A percentile compares a stretch with the other conserved stretches of the same genome.
Evolutionary conservation across 2,888 invertebrate genomes (phyloP).

Genomic region (Himalopsyche anomala): DNA sequence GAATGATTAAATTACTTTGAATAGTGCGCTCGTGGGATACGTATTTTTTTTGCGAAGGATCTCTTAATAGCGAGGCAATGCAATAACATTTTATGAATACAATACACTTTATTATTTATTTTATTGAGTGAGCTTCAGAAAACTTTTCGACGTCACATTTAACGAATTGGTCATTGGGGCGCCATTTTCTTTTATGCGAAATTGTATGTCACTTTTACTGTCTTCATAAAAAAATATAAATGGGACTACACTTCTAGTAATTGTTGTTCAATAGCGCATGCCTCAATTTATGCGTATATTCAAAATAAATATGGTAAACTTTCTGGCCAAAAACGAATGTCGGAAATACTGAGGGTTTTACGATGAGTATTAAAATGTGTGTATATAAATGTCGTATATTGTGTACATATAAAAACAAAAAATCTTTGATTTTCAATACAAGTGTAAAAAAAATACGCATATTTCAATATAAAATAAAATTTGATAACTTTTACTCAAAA

Average conservation of each 20-base stretch:
- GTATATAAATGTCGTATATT: no score
- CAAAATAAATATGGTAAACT: no score
- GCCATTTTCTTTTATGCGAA: constrained; percentile 7
- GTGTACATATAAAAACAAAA: no score
- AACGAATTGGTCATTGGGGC: constrained; percentile 26
- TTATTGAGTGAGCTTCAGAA: constrained; percentile 26
- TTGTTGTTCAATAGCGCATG: background rate
- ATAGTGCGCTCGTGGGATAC: no score
- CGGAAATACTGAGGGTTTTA: no score
- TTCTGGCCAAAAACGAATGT: no score
- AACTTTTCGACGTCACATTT: constrained; percentile 34
- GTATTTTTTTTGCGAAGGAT: background rate
- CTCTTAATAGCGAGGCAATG: background rate
- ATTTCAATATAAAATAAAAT: no score
- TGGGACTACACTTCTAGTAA: background rate
- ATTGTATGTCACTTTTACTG: constrained; percentile 20
- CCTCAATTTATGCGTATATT: background rate
- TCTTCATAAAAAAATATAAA: constrained; percentile 2
- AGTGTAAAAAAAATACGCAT: no score
- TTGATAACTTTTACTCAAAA: no score
- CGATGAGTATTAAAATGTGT: no score
- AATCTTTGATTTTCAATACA: no score
- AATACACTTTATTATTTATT: constrained; percentile 2
- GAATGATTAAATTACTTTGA: no score
- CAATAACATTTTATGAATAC: constrained; percentile 26